Evolutionary conservation across 2,888 invertebrate genomes (phyloP), one percentile per base, ranked within the genome.

Genomic region (Morinoia aosen): DNA sequence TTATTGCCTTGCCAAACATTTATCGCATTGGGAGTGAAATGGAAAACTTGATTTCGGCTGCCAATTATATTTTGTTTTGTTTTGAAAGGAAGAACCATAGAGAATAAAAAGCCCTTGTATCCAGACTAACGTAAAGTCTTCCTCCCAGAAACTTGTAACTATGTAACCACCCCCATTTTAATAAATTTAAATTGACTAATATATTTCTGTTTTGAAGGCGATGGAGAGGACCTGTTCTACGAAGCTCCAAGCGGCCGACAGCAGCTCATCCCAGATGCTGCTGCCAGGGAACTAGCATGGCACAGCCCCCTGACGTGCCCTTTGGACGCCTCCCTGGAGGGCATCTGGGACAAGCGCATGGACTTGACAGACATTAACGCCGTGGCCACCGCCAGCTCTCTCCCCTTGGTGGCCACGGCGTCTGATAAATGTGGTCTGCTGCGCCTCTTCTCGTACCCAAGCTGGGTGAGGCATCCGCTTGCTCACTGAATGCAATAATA

Each of bases 351-450:
- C 58, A 97, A 97, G n/a, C 97, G 97, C 95, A 97, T 97, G 97
- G 97, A 97, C 97, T 97, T 97, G 88, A 97, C 97, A 8, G 97
- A 97, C 96, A 97, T 97, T 40, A 97, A 97, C 96, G 97, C 97
- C 25, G 96, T 97, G 10, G 96, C 96, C 48, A 96, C 96, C 57
- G 96, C 96, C 10, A 96, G 96, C 94, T 97, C 97, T 96, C 97
- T 97, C 94, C 97, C 97, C 95, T 96, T 97, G 25, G 97, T 97
- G 88, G 97, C 97, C 14, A 97, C 97, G 58, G 97, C 97, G 10
- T 95, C 94, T 88, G 97, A 97, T 97, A 97, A 97, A 96, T 97
- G 97, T 97, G 97, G 97, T 76, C 97, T 97, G 96, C 97, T 97
- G n/a, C 97, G 97, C 96, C 96, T 97, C 56, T 97, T 97, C 97